Evolutionary conservation across 2,888 invertebrate species (phyloP), one percentile per base, ranked within the genome.

Genomic region (Gymnoscelis rufifasciata): DNA sequence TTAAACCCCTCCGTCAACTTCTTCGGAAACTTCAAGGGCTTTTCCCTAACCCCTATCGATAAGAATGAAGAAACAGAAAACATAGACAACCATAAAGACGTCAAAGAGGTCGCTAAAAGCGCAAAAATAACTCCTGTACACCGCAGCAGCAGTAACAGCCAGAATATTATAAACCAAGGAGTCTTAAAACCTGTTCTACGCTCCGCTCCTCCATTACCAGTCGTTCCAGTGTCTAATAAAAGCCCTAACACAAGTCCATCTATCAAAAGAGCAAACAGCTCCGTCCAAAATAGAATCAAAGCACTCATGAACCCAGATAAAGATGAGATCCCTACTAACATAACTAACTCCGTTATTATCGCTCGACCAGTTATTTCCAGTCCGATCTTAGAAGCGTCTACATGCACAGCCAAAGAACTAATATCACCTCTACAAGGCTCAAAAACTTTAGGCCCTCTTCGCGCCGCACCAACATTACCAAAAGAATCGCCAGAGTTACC

Each of bases 11-110:
- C 89, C 24, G 79, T 90, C 49, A 92, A 93, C 64, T 92, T 96
- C 80, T 95, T 95, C 73, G 96, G 96, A 0, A 94, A 95, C 64
- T 95, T 95, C 82, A 95, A 94, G 78, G 96, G 96, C 0, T 96
- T 96, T 76, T 93, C 93, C 0, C 88, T 96, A 33, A 90, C 92
- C 0, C 94, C 94, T 0, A 83, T 93, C 0, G 89, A 90, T 26
- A 88, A 86, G 60, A 52, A 52, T 19, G 60, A 66, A 13, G 60
- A 62, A 1, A 31, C 55, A 2, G 54, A 54, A 35, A 43, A 31
- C n/a, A 37, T 47, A 2, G 46, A 46, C 5, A 56, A 51, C 13
- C 48, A 8, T 51, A 35, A 62, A 35, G 43, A 27, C 1, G 47
- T 46, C 8, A 70, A 71, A 15, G 59, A 57, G 8, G 49, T 68